Base-by-base conservation (phyloP, 2,113 vertebrate genomes). In the Sinocyclocheilus grahami region DNA sequence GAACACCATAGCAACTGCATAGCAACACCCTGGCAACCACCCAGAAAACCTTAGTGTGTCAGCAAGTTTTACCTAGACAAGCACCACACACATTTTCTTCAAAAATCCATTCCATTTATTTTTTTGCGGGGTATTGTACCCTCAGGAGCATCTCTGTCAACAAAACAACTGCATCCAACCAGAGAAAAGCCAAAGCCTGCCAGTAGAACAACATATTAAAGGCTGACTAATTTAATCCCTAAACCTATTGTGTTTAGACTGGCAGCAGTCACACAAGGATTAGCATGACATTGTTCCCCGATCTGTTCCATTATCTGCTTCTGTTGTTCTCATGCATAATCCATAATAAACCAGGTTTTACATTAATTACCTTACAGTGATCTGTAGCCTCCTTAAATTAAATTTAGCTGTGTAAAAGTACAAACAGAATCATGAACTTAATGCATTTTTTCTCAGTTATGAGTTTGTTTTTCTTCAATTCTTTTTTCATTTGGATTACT, bases 201-300 rank as follows among this genome's bases (percentile, higher is more conserved):
- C 79, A 74, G 78, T 55, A 81, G 85, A 37, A 60, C 75, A 87
- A 86, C 63, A 83, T 88, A 37, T 81, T 39, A 78, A 69, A 65
- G 78, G 62, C 46, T 82, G 71, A 79, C 84, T 86, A 89, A 89
- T 87, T 88, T 88, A 79, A 83, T 88, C 85, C 86, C 72, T 86
- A 16, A 89, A 75, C 62, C 46, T n/a, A 83, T 76, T 85, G 63
- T 86, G 74, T 85, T 76, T 76, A 83, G 71, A 90, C 76, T 85
- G 77, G 63, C 79, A 55, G 86, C 63, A 63, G 83, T 90, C 89
- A 82, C 80, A 88, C 27, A 71, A 78, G 82, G 76, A 90, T 91
- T 90, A 89, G 37, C 58, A 27, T 78, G 46, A 69, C 71, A 78
- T 84, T 86, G 83, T 87, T 69, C 74, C 58, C n/a, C 22, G n/a